Evolutionary conservation across 2,888 invertebrate genomes (phyloP), one percentile per base, ranked within the genome.

Genomic region (Biston betularia): DNA sequence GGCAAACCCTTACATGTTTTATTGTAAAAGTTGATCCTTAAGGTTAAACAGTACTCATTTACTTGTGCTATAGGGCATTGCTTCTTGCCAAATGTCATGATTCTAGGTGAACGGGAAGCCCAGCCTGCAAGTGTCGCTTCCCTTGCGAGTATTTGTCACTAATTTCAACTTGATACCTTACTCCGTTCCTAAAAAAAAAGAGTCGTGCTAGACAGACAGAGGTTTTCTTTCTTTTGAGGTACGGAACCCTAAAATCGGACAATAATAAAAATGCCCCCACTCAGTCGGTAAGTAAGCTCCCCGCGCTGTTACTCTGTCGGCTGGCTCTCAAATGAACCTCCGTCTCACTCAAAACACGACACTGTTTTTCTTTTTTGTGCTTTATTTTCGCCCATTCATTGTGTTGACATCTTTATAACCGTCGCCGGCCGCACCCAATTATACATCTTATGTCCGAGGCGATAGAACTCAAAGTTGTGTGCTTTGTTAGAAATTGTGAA

Each of bases 321-420:
- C 63, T 54, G 45, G 65, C 62, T 63, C 74, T 64, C 60, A 68
- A 71, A 73, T 73, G 70, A 74, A 71, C 61, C 71, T 49, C 63
- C 60, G 53, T 64, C 74, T 73, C 72, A 65, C 71, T 73, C 71
- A 70, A 73, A 73, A 65, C 70, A 49, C 62, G 69, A 70, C 69
- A 71, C 74, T 70, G 67, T 68, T 57, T 69, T 64, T 68, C 67
- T 68, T 68, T 71, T 72, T 69, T 66, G 63, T 65, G 63, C 61
- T 74, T 73, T 74, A 73, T 71, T 75, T 71, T 69, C 67, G 68
- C 34, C 71, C 71, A 73, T 75, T 75, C 74, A 75, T 73, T 71
- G 56, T 52, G 69, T 15, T 68, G 73, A 75, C 74, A 73, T 73
- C 64, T 75, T 73, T 75, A 73, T 70, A 54, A 62, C 69, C 48